A percentile compares a stretch with the other conserved stretches of the same genome.
These are phyloP conservation scores for Malacosoma neustria DNA, from an alignment of 2,888 invertebrate genomes.

Conservation along the genomic window DNA sequence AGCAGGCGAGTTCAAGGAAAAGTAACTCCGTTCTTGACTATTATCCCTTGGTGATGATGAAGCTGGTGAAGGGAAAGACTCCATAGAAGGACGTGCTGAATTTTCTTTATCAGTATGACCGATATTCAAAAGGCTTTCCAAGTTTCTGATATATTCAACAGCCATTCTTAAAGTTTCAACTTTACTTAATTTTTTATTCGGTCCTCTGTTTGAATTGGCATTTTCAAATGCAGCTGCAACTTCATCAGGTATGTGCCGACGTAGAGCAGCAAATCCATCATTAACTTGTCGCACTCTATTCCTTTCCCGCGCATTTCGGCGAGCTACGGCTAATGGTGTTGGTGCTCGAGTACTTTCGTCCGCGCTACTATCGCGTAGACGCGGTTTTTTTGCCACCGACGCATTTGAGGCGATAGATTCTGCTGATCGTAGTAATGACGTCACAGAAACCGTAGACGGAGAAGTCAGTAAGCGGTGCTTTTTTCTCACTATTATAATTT, in stretches of 20 bases:
- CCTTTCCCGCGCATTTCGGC: conserved; percentile 93
- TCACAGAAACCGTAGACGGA: conserved; percentile 52
- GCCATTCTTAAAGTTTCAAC: conserved; percentile 93
- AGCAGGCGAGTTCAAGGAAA: conserved; percentile 56
- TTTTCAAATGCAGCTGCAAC: conserved; percentile 82
- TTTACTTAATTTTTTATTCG: conserved; percentile 87
- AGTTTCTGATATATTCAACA: conserved; percentile 89
- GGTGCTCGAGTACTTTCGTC: conserved; percentile 71
- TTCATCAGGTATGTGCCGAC: conserved; percentile 90
- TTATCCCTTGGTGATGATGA: conserved; percentile 68
- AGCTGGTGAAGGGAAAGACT: conserved; percentile 68
- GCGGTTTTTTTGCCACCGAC: conserved; percentile 41
- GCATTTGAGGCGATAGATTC: conserved; percentile 40
- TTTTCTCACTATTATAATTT: conserved; percentile 73
- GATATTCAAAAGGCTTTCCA: conserved; percentile 83
- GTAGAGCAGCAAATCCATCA: conserved; percentile 90
- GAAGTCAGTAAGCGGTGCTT: conserved; percentile 53
- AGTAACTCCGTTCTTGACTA: conserved; percentile 69
- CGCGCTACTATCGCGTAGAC: conserved; percentile 54
- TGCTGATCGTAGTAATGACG: conserved; percentile 53
- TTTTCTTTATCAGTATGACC: conserved; percentile 76
- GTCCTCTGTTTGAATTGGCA: conserved; percentile 78
- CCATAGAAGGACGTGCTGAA: conserved; percentile 46
- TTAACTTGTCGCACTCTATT: conserved; percentile 95
- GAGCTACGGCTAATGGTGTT: conserved; percentile 87